Evolutionary conservation across 2,888 invertebrate genomes (phyloP), one percentile per base, ranked within the genome.

Genomic region (Schrankia costaestrigalis): DNA sequence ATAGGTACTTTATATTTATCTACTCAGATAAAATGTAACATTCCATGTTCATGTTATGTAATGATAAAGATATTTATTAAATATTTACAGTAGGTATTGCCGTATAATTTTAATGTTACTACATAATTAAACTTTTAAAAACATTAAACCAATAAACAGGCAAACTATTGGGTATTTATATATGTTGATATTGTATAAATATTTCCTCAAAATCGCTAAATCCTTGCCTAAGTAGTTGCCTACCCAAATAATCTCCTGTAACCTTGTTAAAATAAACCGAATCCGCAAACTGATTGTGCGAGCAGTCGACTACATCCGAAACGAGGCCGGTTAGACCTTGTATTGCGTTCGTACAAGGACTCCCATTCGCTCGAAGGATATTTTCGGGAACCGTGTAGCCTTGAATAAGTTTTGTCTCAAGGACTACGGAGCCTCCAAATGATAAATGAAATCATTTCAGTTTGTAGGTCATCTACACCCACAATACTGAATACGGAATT

Each of bases 381-480:
- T 70, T 81, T 80, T 81, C 71, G 77, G 69, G 67, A 67, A 59
- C 55, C 56, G 37, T 46, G 35, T 54, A 70, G 69, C 81, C 82
- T 81, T 84, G 80, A 71, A 68, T 63, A 72, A 76, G 62, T 78
- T 73, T 65, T 48, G 54, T 63, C 62, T 73, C 80, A 82, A 82
- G 82, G 83, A 71, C 76, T 23, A 64, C 10, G 66, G 65, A 65
- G 33, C 41, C 43, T 54, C 35, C 51, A 62, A 64, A 71, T 75
- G 77, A 78, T 76, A 78, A 78, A 83, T 78, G 74, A 75, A 77
- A 74, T 75, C 68, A 66, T 73, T 71, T 56, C 66, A 51, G 65
- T 78, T 80, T 81, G 73, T 77, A 78, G 77, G 78, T 66, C 74
- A 60, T 55, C 50, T 47, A 63, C 60, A 61, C 63, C 72, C 61